Percentiles rank a stretch among this genome's conserved stretches.
Evolutionary conservation across 2,113 vertebrate genomes (phyloP).

Genomic region (Elaphurus davidianus): DNA sequence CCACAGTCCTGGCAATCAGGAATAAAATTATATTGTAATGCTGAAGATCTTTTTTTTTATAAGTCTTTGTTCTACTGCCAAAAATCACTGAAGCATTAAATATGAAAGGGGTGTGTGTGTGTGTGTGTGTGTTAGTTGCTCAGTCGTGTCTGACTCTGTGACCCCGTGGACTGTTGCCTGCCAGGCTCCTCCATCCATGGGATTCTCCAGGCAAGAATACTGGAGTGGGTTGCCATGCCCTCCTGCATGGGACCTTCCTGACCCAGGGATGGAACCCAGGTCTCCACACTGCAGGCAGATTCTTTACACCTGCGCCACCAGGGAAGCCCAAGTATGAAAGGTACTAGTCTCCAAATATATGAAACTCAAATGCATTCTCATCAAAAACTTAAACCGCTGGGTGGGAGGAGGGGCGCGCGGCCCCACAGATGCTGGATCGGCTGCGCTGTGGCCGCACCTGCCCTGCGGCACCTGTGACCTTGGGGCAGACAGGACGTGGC

Average conservation of each 20-base stretch:
- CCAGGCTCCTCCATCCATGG: background rate
- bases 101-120: background rate
- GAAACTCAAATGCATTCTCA: background rate
- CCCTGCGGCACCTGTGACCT: slow-evolving; percentile 75
- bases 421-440: background rate
- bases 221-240: background rate
- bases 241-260: background rate
- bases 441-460: slow-evolving; percentile 63
- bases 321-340: background rate
- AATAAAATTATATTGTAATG: background rate
- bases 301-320: background rate
- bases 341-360: background rate
- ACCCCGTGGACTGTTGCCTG: accelerated
- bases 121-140: background rate
- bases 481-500: slow-evolving; percentile 78
- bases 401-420: accelerated
- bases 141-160: background rate
- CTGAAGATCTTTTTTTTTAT: background rate
- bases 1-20: background rate
- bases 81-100: background rate
- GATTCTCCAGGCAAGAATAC: background rate
- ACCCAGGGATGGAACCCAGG: accelerated
- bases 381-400: background rate
- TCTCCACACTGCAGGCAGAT: background rate
- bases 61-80: background rate